Evolutionary conservation across 1,140 invertebrate genomes (phyloP).

Genomic region (Drosophila virilis): DNA sequence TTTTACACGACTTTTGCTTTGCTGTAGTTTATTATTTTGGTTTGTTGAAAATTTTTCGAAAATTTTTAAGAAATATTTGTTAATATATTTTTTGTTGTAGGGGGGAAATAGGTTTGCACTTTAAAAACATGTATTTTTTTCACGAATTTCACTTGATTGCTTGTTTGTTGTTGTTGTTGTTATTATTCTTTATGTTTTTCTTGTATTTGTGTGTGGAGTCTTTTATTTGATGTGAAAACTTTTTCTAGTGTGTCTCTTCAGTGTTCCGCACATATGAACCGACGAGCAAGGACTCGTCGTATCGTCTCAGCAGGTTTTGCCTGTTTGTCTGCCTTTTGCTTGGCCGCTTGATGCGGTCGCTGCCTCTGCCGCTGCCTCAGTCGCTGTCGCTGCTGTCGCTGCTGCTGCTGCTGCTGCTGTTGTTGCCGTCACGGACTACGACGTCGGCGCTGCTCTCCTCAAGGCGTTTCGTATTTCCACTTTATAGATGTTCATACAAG

Average conservation of each 20-base stretch:
- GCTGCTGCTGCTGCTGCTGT: constrained; percentile 19
- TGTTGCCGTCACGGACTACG: constrained; percentile 41
- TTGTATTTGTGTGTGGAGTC: constrained; percentile 40
- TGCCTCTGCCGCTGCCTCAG: constrained; percentile 9
- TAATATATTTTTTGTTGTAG: constrained; percentile 20
- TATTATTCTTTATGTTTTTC: constrained; percentile 24
- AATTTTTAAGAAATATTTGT: constrained; percentile 34
- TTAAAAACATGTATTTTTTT: constrained; percentile 52
- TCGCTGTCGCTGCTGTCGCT: constrained; percentile 14
- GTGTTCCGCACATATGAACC: constrained; percentile 83
- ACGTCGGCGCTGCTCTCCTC: constrained; percentile 56
- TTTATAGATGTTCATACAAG: constrained; percentile 53
- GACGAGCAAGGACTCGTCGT: constrained; percentile 84
- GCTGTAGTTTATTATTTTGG: constrained; percentile 33
- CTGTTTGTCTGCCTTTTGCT: constrained; percentile 84
- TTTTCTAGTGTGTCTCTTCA: constrained; percentile 49
- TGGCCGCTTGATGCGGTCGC: constrained; percentile 65
- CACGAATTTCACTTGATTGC: constrained; percentile 50
- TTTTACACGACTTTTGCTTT: constrained; percentile 25
- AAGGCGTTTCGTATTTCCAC: constrained; percentile 81
- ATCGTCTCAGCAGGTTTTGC: constrained; percentile 83
- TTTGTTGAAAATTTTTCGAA: constrained; percentile 37
- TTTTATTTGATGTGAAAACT: constrained; percentile 53
- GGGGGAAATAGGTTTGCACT: constrained; percentile 44
- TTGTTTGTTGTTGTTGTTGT: constrained; percentile 41